These are phyloP conservation scores for Spodoptera exigua DNA, from an alignment of 2,888 invertebrate genomes.

Conservation along the genomic window DNA sequence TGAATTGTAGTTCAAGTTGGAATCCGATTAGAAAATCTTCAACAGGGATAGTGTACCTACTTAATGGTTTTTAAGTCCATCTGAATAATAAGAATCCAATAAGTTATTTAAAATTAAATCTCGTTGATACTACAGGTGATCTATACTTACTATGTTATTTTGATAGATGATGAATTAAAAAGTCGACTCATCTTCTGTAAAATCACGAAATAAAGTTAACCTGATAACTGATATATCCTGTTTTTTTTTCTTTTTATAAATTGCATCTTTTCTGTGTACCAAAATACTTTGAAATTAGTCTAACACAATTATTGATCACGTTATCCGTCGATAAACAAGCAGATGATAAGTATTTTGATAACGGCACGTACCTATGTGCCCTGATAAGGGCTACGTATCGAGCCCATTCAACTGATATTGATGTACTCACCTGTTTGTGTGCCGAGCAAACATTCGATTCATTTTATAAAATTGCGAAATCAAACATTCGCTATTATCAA, in stretches of 20 bases:
- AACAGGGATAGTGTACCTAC: slow-evolving; percentile 4
- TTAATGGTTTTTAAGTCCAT: too few relatives aligned
- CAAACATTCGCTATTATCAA: slow-evolving; percentile 39
- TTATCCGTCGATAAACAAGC: slow-evolving; percentile 68
- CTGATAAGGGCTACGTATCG: slow-evolving; percentile 71
- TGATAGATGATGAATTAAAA: too few relatives aligned
- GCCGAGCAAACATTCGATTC: slow-evolving; percentile 65
- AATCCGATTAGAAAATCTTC: slow-evolving; percentile 45
- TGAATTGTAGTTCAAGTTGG: slow-evolving; percentile 23
- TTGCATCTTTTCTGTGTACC: too few relatives aligned
- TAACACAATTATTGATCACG: slow-evolving; percentile 63
- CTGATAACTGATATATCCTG: too few relatives aligned
- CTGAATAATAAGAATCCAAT: background rate
- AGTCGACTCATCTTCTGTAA: too few relatives aligned
- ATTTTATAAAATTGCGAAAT: slow-evolving; percentile 60
- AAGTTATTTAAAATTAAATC: too few relatives aligned
- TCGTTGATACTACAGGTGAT: too few relatives aligned
- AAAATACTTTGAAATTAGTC: slow-evolving; percentile 52
- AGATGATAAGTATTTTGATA: slow-evolving; percentile 80
- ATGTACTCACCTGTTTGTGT: slow-evolving; percentile 79
- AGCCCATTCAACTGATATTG: slow-evolving; percentile 79
- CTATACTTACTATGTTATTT: too few relatives aligned
- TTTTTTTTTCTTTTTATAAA: too few relatives aligned
- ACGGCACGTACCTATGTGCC: slow-evolving; percentile 65
- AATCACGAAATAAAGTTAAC: too few relatives aligned